Percentiles rank a stretch among this genome's conserved stretches.
Conservation (phyloP, 2,888 invertebrate genomes). For the Dromius quadrimaculatus region DNA sequence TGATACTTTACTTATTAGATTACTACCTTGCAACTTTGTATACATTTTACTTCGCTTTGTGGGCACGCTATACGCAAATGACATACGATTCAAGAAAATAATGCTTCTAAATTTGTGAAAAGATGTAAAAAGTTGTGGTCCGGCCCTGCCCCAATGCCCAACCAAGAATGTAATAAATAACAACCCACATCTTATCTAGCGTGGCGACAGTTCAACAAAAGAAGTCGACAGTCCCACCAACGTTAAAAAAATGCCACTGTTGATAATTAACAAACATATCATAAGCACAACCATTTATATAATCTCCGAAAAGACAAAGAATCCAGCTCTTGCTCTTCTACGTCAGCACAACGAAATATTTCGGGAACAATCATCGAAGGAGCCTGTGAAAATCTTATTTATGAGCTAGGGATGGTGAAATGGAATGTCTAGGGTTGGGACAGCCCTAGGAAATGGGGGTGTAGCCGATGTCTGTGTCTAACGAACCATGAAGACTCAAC, state of each 20-base stretch:
- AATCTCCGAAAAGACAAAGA: conserved; percentile 28
- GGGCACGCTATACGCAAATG: neutral
- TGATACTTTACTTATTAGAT: too few relatives aligned
- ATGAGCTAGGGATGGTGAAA: conserved; percentile 2
- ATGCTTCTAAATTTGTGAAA: neutral
- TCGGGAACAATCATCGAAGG: neutral
- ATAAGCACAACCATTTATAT: conserved; percentile 35
- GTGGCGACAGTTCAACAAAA: conserved; percentile 50
- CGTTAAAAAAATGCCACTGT: conserved; percentile 41
- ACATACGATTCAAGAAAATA: neutral
- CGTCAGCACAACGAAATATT: neutral
- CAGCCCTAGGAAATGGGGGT: conserved; percentile 35
- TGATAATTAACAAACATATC: conserved; percentile 43
- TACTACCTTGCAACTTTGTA: neutral
- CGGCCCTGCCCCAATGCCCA: conserved; percentile 29
- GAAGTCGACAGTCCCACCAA: conserved; percentile 37
- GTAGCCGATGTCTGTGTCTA: conserved; percentile 38
- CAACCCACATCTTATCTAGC: conserved; percentile 48
- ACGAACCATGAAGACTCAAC: conserved; percentile 36
- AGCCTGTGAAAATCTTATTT: neutral
- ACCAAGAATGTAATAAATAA: conserved; percentile 41
- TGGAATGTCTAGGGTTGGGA: conserved; percentile 4
- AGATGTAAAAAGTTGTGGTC: too few relatives aligned
- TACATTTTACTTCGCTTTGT: neutral
- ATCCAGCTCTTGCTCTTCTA: neutral